These are phyloP conservation scores for Diachasmimorpha longicaudata DNA, from an alignment of 1,140 invertebrate species.

Conservation along the genomic window DNA sequence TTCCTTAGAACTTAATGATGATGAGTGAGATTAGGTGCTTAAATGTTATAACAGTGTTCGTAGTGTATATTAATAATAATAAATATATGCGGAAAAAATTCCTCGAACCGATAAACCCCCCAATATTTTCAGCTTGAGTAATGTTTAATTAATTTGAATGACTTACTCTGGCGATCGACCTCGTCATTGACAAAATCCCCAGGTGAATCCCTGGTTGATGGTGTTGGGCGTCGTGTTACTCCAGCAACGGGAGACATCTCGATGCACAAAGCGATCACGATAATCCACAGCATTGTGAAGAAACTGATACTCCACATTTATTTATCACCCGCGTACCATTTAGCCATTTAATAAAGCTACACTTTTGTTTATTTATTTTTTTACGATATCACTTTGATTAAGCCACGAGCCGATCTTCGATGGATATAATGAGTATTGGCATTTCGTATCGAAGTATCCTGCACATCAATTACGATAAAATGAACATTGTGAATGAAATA, in stretches of 20 bases:
- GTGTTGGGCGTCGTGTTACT: conserved; percentile 41
- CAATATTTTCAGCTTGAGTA: no score
- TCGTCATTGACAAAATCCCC: conserved; percentile 50
- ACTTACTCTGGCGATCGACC: conserved; percentile 52
- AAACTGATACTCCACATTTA: conserved; percentile 35
- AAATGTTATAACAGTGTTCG: no score
- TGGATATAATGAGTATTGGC: background rate
- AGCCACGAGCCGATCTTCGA: background rate
- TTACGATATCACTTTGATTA: conserved; percentile 15
- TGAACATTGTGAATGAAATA: background rate
- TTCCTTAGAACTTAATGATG: no score
- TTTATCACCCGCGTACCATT: conserved; percentile 41
- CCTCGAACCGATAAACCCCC: no score
- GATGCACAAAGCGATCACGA: conserved; percentile 50
- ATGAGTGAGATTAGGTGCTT: no score
- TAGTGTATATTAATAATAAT: no score
- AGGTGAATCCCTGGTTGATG: conserved; percentile 26
- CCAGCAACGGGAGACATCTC: conserved; percentile 52
- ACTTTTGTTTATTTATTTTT: background rate
- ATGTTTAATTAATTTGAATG: background rate
- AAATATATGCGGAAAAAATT: no score
- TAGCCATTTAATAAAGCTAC: conserved; percentile 26
- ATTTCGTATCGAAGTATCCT: background rate
- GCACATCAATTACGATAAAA: background rate
- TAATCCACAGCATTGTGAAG: conserved; percentile 49